phyloP scores from a whole-genome alignment of 2,797 vertebrate genomes.

The Lacerta agilis region DNA sequence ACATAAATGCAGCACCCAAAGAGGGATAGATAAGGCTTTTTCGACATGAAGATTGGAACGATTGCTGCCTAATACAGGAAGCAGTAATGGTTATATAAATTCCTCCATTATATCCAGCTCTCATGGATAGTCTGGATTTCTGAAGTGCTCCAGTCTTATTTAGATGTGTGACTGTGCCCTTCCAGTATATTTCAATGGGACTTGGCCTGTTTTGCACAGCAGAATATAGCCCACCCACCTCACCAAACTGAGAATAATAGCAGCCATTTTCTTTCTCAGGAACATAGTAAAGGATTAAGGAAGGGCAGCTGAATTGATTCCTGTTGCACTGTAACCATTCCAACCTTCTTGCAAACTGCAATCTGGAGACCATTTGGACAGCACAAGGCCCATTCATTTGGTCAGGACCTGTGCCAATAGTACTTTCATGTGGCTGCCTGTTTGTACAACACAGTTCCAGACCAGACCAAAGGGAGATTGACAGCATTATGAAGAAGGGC shows the following conservation, averaged over 20 bases:
- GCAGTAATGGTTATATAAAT: not conserved
- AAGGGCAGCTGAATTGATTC: constrained; percentile 15
- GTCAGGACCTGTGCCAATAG: not conserved
- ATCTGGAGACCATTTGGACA: not conserved
- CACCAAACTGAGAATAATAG: constrained; percentile 2
- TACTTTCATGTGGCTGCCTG: not conserved
- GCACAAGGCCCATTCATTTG: constrained; percentile 1
- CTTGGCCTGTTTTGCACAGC: constrained; percentile 25
- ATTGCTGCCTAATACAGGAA: not conserved
- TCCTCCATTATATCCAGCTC: not conserved
- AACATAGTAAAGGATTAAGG: not conserved
- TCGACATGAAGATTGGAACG: not conserved
- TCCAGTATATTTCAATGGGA: not conserved
- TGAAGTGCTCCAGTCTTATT: not conserved
- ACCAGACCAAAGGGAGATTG: constrained; percentile 4
- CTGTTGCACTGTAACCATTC: not conserved
- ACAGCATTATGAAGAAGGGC: not conserved
- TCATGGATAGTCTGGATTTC: not conserved
- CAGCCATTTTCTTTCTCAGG: constrained; percentile 33
- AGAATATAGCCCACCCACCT: constrained; percentile 15
- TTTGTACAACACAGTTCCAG: constrained; percentile 1
- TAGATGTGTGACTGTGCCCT: not conserved
- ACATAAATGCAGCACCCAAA: not conserved
- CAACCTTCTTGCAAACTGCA: not conserved
- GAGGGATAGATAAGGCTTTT: not conserved